Evolutionary conservation across 2,113 vertebrate species (phyloP).

Genomic region (Stigmatopora argus): DNA sequence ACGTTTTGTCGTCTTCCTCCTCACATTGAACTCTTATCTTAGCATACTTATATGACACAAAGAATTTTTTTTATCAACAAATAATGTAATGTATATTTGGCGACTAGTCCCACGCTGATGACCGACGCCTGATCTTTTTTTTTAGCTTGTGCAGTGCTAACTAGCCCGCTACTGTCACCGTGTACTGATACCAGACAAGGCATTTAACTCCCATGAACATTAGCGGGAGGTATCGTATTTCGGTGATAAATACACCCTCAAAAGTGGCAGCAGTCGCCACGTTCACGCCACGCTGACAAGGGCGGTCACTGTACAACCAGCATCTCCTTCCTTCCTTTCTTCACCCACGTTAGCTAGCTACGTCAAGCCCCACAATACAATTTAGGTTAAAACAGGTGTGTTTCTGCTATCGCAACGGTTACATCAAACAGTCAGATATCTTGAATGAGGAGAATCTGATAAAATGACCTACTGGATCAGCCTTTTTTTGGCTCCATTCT

Average conservation of each 20-base stretch:
- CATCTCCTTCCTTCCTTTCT: conserved; percentile 37
- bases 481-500: conserved; percentile 49
- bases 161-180: conserved; percentile 19
- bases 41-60: too few relatives aligned
- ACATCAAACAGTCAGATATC: neutral
- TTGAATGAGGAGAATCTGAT: neutral
- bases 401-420: conserved; percentile 3
- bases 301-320: neutral
- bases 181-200: neutral
- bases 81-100: neutral
- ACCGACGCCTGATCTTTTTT: conserved; percentile 28
- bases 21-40: too few relatives aligned
- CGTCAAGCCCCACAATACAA: conserved; percentile 17
- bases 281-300: neutral
- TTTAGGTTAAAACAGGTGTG: conserved; percentile 21
- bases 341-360: conserved; percentile 57
- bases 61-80: too few relatives aligned
- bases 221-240: conserved; percentile 20
- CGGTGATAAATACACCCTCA: neutral
- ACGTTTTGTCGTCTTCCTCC: too few relatives aligned
- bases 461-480: conserved; percentile 43
- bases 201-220: conserved; percentile 27
- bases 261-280: neutral
- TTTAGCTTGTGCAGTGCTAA: conserved; percentile 40
- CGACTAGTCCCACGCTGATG: neutral